Percentiles rank a stretch among this genome's conserved stretches.
Evolutionary conservation across 1,140 invertebrate genomes (phyloP).

Genomic region (Coptotermes formosanus): DNA sequence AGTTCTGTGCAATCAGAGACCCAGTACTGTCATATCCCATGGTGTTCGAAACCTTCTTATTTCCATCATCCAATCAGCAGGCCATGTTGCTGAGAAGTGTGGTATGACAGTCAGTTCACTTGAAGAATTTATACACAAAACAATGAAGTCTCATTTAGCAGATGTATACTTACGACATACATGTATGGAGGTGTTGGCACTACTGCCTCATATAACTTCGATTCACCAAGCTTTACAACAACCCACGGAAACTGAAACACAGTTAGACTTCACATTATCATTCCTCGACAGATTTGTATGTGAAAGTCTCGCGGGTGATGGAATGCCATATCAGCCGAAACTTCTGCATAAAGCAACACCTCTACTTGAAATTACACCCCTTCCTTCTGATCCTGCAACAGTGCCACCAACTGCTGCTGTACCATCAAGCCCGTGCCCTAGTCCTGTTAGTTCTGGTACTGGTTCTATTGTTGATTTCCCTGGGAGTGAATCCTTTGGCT

Average conservation of each 20-base stretch:
- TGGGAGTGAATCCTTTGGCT: neutral
- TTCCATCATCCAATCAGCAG: neutral
- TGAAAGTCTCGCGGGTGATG: neutral
- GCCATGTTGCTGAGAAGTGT: neutral
- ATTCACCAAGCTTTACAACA: constrained; percentile 2
- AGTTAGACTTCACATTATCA: constrained; percentile 21
- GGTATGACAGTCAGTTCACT: neutral
- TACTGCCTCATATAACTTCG: neutral
- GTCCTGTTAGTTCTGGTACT: neutral
- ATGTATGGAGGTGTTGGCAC: neutral
- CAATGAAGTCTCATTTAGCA: neutral
- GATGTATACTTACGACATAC: neutral
- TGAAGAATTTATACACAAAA: neutral
- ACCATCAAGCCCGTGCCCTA: neutral
- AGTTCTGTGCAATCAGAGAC: neutral
- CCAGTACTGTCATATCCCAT: neutral
- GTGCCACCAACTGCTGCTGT: neutral
- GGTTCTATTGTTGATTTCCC: constrained; percentile 20
- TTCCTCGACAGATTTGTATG: constrained; percentile 21
- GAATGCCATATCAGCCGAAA: neutral
- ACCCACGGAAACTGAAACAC: neutral
- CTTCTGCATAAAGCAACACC: neutral
- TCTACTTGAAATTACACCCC: neutral
- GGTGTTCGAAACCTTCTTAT: neutral
- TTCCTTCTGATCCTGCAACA: neutral